Evolutionary conservation across 2,888 invertebrate species (phyloP).

Genomic region (Scaptomyza cyrtandrae): DNA sequence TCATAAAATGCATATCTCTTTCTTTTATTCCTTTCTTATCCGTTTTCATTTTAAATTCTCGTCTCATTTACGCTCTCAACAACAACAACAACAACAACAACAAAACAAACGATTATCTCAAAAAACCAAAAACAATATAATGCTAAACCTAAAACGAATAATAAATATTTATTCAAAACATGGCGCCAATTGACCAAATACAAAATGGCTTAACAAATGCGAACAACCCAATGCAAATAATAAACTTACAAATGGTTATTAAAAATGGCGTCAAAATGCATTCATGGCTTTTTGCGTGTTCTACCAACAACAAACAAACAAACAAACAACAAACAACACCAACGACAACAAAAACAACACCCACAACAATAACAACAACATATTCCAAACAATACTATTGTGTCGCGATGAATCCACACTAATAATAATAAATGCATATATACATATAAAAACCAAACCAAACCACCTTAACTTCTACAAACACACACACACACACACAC

Average conservation of each 20-base stretch:
- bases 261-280: slow-evolving; percentile 72
- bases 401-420: slow-evolving; percentile 28
- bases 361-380: slow-evolving; percentile 29
- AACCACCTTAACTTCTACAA: slow-evolving; percentile 19
- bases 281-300: slow-evolving; percentile 80
- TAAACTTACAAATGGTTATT: slow-evolving; percentile 23
- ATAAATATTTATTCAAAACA: slow-evolving; percentile 36
- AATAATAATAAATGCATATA: slow-evolving; percentile 25
- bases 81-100: slow-evolving; percentile 35
- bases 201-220: slow-evolving; percentile 80
- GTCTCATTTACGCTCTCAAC: slow-evolving; percentile 65
- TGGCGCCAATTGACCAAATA: slow-evolving; percentile 44
- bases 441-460: slow-evolving; percentile 11
- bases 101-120: slow-evolving; percentile 26
- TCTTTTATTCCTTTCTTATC: slow-evolving; percentile 61
- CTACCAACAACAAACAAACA: slow-evolving; percentile 46
- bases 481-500: slow-evolving; percentile 22
- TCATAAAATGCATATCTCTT: slow-evolving; percentile 71
- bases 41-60: slow-evolving; percentile 58
- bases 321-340: slow-evolving; percentile 37
- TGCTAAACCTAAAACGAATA: slow-evolving; percentile 23
- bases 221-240: slow-evolving; percentile 31
- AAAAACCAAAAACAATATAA: slow-evolving; percentile 5
- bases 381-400: slow-evolving; percentile 31
- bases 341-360: slow-evolving; percentile 32